Conservation (phyloP, 37 sponge, comb jelly and placozoan species). For the Ianthella basta region DNA sequence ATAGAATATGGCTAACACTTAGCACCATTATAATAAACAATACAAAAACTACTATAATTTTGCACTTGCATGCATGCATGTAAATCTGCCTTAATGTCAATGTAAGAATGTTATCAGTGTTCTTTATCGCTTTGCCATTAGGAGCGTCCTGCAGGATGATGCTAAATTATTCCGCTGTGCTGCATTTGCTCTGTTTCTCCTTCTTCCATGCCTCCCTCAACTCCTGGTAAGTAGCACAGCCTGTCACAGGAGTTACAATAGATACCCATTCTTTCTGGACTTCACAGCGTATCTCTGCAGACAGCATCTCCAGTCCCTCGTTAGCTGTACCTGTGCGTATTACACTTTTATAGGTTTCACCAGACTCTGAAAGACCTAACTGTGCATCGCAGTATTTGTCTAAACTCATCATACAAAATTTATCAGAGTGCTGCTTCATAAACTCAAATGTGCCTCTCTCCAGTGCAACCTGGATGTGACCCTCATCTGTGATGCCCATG, state of each 20-base stretch:
- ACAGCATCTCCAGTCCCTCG: constrained; percentile 5
- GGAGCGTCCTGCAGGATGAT: too few species aligned
- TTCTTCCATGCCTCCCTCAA: too few species aligned
- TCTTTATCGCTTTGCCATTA: too few species aligned
- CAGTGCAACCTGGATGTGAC: not conserved
- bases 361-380: not conserved
- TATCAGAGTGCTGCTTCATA: not conserved
- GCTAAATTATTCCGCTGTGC: too few species aligned
- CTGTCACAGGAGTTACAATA: not conserved
- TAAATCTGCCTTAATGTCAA: too few species aligned
- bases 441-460: not conserved
- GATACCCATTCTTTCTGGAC: not conserved
- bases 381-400: not conserved
- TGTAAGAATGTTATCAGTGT: too few species aligned
- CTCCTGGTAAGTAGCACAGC: not conserved
- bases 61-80: too few species aligned
- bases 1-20: too few species aligned
- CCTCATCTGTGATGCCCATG: constrained; percentile 10
- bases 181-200: too few species aligned
- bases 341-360: not conserved
- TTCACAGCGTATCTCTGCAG: not conserved
- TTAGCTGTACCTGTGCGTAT: not conserved
- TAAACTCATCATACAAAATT: not conserved
- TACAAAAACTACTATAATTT: too few species aligned
- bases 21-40: too few species aligned